Conservation (phyloP, 2,888 invertebrate species). For the Papilio demoleus region DNA sequence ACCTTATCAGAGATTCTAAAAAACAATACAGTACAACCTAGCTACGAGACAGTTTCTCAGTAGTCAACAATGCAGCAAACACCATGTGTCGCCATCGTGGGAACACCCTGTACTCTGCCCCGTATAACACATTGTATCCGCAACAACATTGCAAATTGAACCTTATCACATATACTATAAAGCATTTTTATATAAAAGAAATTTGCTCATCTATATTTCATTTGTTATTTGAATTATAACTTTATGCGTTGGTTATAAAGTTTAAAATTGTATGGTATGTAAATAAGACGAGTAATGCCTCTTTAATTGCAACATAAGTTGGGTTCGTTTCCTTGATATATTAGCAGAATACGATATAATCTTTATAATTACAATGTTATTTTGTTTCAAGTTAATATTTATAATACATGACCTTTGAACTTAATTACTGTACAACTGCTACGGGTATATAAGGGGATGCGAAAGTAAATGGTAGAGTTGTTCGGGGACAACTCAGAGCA, state of each 20-base stretch:
- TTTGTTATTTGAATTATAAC: neutral
- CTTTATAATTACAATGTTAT: slow-evolving; percentile 12
- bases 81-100: slow-evolving; percentile 59
- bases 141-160: slow-evolving; percentile 12
- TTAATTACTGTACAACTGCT: neutral
- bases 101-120: slow-evolving; percentile 45
- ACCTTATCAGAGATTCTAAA: too few species aligned
- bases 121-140: slow-evolving; percentile 29
- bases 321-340: slow-evolving; percentile 12
- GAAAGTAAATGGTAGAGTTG: too few species aligned
- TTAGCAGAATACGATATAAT: slow-evolving; percentile 10
- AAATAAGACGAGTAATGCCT: slow-evolving; percentile 12
- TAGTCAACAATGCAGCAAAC: slow-evolving; percentile 49
- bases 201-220: neutral
- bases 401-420: neutral
- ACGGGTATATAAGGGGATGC: too few species aligned
- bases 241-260: neutral
- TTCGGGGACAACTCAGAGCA: too few species aligned
- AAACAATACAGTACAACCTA: slow-evolving; percentile 22
- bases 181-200: neutral
- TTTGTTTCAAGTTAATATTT: neutral
- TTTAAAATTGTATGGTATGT: neutral
- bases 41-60: slow-evolving; percentile 34
- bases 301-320: slow-evolving; percentile 25
- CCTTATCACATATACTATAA: neutral